Conservation (phyloP, 1,140 invertebrate genomes). For the Medauroidea extradentata region DNA sequence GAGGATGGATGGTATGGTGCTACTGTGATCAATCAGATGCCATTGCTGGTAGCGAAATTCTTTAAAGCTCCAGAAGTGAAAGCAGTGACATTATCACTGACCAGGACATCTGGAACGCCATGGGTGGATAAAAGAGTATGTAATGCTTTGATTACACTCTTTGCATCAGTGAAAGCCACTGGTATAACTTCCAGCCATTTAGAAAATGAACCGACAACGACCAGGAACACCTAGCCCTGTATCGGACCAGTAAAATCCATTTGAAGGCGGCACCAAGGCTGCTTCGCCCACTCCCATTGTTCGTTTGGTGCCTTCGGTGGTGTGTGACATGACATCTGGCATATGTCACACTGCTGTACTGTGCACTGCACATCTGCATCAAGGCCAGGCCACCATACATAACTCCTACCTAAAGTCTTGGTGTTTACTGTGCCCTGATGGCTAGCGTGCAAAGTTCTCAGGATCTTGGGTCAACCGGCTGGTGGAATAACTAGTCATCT, state of each 20-base stretch:
- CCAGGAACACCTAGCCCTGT: slow-evolving; percentile 20
- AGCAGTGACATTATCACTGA: slow-evolving; percentile 38
- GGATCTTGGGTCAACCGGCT: neutral
- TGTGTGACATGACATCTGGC: neutral
- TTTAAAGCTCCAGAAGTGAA: slow-evolving; percentile 39
- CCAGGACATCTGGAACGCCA: slow-evolving; percentile 35
- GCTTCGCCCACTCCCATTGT: slow-evolving; percentile 30
- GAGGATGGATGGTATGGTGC: slow-evolving; percentile 10
- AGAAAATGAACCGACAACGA: slow-evolving; percentile 26
- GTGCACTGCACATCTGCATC: slow-evolving; percentile 42
- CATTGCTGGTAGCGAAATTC: slow-evolving; percentile 24
- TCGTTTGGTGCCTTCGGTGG: slow-evolving; percentile 24
- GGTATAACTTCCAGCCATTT: slow-evolving; percentile 24
- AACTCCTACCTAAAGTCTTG: slow-evolving; percentile 45
- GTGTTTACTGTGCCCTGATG: too few relatives aligned
- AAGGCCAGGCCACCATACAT: slow-evolving; percentile 48
- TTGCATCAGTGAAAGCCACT: slow-evolving; percentile 9
- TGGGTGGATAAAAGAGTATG: slow-evolving; percentile 32
- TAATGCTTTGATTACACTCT: slow-evolving; percentile 23
- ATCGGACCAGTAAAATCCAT: slow-evolving; percentile 23
- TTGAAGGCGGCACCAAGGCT: slow-evolving; percentile 23
- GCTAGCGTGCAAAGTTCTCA: slow-evolving; percentile 37
- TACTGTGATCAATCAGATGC: neutral
- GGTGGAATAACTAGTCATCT: neutral
- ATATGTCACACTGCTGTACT: slow-evolving; percentile 33